Base-by-base conservation (phyloP, 1,140 invertebrate species). In the Rhysida immarginata region DNA sequence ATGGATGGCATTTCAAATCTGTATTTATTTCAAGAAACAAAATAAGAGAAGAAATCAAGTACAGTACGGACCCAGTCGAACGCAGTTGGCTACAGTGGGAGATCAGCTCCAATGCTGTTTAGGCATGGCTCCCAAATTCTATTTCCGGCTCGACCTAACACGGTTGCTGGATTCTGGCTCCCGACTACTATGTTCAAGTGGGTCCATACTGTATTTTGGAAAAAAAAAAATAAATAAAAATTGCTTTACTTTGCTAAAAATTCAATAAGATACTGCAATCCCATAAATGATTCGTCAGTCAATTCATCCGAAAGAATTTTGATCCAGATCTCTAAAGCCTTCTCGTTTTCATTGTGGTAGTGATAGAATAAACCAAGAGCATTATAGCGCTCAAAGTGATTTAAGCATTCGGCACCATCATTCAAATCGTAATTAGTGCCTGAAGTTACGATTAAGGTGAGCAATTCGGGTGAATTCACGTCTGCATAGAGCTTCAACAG, bases 401-500 rank as follows among this genome's bases (percentile, higher is more conserved):
- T 60, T 41, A 75, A 57, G 57, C 66, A 69, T 21, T 71, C 65
- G 16, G 66, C 67, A 62, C 69, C 69, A 60, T 74, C 72, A 24
- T 66, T 63, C 25, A 69, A 57, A 56, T 74, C 69, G 61, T 70
- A 73, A 14, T 62, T 64, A 46, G 67, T 63, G 49, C 72, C 68
- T 29, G 62, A 56, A 42, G 41, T 60, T 5, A 66, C 63, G 25
- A 74, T 63, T 24, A 73, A 64, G 23, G 62, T 59, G 25, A 66
- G 53, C 48, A 74, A 59, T 53, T 69, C 64, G 35, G 63, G 55
- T 16, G 68, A 67, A 51, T 67, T 63, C 16, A 61, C 62, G 55
- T 72, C 72, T 25, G 71, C 71, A 64, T 74, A 72, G 16, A 75
- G 53, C 58, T 74, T 75, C 51, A 75, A 60, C 45, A 75, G 63